phyloP scores from a whole-genome alignment of 2,797 vertebrate species.

The Champsocephalus esox region DNA sequence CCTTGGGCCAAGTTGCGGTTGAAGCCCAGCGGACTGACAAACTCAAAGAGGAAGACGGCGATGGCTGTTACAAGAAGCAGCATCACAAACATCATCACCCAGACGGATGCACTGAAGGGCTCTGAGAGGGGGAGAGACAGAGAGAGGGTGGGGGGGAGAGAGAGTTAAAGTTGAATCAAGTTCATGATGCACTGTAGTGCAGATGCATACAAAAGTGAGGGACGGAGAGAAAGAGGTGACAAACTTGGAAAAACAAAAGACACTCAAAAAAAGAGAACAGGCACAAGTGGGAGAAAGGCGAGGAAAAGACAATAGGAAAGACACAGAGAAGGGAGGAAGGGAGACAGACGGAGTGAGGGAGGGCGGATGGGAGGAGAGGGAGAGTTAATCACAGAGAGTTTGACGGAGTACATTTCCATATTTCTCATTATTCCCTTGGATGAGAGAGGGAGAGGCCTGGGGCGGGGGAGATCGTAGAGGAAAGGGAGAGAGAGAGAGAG shows the following conservation, averaged over 20 bases:
- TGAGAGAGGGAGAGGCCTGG: conserved; percentile 64
- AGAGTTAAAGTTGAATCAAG: conserved; percentile 35
- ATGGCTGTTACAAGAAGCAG: conserved; percentile 97
- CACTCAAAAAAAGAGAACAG: conserved; percentile 28
- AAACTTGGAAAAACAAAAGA: conserved; percentile 34
- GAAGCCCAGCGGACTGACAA: conserved; percentile 97
- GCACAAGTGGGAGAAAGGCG: conserved; percentile 39
- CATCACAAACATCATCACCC: conserved; percentile 99
- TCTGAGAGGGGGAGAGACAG: conserved; percentile 80
- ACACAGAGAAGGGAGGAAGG: conserved; percentile 75
- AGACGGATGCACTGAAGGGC: conserved; percentile 98
- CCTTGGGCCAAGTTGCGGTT: conserved; percentile 97
- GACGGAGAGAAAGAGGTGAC: conserved; percentile 27
- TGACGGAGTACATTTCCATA: conserved; percentile 82
- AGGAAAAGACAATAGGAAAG: conserved; percentile 85
- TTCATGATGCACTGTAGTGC: conserved; percentile 29
- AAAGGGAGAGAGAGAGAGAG: conserved; percentile 20
- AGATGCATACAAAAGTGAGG: conserved; percentile 21
- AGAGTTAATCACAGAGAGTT: conserved; percentile 79
- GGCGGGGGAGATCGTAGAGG: conserved; percentile 42
- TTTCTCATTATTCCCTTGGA: conserved; percentile 84
- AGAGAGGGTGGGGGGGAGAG: conserved; percentile 10
- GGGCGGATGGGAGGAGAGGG: conserved; percentile 46
- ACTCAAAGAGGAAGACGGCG: conserved; percentile 98
- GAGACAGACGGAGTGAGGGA: conserved; percentile 37